These are phyloP conservation scores for Drosophila seguyi DNA, from an alignment of 1,140 invertebrate genomes.

Conservation along the genomic window DNA sequence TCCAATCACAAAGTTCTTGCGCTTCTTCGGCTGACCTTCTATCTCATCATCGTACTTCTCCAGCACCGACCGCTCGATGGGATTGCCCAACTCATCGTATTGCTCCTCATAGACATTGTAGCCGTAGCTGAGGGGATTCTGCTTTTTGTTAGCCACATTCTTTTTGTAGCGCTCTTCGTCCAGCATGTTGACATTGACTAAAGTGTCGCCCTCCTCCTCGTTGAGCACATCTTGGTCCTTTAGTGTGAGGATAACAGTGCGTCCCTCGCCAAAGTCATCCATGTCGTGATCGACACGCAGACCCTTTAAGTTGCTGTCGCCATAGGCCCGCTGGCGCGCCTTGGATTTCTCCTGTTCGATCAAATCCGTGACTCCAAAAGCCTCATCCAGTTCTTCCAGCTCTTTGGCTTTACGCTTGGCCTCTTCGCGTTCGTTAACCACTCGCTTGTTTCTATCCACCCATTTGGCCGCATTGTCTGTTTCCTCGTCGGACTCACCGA, in stretches of 20 bases:
- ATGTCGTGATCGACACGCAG: slow-evolving; percentile 95
- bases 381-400: slow-evolving; percentile 97
- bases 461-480: slow-evolving; percentile 91
- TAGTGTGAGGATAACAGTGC: slow-evolving; percentile 95
- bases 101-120: slow-evolving; percentile 96
- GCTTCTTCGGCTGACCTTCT: slow-evolving; percentile 89
- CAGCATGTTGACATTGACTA: slow-evolving; percentile 98
- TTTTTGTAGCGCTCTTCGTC: slow-evolving; percentile 96
- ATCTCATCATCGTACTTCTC: slow-evolving; percentile 99
- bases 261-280: slow-evolving; percentile 93
- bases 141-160: slow-evolving; percentile 94
- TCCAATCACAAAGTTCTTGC: slow-evolving; percentile 93
- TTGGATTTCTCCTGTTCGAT: slow-evolving; percentile 91
- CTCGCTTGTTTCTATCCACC: slow-evolving; percentile 92
- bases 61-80: slow-evolving; percentile 90
- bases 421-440: slow-evolving; percentile 93
- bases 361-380: slow-evolving; percentile 95
- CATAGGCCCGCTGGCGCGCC: slow-evolving; percentile 88
- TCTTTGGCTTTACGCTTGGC: slow-evolving; percentile 96
- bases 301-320: slow-evolving; percentile 90
- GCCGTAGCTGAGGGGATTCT: slow-evolving; percentile 92
- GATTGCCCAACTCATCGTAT: slow-evolving; percentile 92
- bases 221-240: slow-evolving; percentile 97
- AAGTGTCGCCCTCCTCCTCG: slow-evolving; percentile 94
- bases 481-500: slow-evolving; percentile 92